Evolutionary conservation across 2,888 invertebrate genomes (phyloP), one percentile per base, ranked within the genome.

Genomic region (Octonoba sinensis): DNA sequence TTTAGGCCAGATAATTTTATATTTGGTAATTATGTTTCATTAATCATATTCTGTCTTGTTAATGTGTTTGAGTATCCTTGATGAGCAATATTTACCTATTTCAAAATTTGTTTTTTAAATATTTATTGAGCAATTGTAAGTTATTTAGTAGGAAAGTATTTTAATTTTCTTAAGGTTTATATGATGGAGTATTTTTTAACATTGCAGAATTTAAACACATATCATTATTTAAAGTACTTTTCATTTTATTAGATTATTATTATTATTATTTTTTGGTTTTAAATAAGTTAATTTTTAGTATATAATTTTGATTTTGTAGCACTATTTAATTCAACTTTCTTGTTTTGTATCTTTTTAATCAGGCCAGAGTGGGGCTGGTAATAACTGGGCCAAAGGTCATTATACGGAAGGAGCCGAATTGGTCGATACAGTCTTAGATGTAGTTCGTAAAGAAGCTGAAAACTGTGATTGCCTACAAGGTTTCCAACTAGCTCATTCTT

Each of bases 331-430:
- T n/a, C n/a, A n/a, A n/a, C n/a, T n/a, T n/a, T n/a, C 54, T 6
- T 11, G 3, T 11, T 54, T 54, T 11, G 16, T n/a, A 54, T 11
- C 3, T 27, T 27, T 27, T 27, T 20, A 3, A 56, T 18, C 62
- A 86, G 85, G 87, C 51, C 89, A 89, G 88, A 93, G 93, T n/a
- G n/a, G n/a, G n/a, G n/a, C n/a, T n/a, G n/a, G n/a, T n/a, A n/a
- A n/a, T n/a, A 96, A 93, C 88, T 94, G 95, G 85, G 93, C 94
- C 24, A 96, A 96, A 88, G 92, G 93, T 60, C 91, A 97, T 67
- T 92, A 86, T 62, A 62, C 91, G 90, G 78, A 90, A 87, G 91
- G 91, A 0, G 89, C 91, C 18, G 91, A 91, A 86, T 87, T 91
- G 11, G 90, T 91, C 13, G 91, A 91, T 85, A 88, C 93, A 90